Evolutionary conservation across 2,113 vertebrate genomes (phyloP).

Genomic region (Xyrauchen texanus): DNA sequence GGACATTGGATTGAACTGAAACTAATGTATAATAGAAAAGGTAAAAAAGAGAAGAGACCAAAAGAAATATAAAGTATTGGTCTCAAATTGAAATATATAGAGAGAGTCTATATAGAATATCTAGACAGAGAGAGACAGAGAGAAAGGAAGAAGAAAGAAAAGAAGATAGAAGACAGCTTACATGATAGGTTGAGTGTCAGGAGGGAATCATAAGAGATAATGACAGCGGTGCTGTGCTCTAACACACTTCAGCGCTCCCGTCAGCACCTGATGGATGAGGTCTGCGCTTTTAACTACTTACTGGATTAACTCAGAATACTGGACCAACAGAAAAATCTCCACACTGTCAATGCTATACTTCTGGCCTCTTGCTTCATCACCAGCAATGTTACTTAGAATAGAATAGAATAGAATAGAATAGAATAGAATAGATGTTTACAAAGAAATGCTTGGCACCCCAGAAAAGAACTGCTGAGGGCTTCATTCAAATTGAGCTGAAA

Average conservation of each 20-base stretch:
- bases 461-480: no score
- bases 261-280: conserved; percentile 42
- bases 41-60: not conserved
- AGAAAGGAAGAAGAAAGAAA: conserved; percentile 19
- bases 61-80: conserved; percentile 7
- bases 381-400: not conserved
- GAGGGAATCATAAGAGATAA: conserved; percentile 40
- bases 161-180: conserved; percentile 24
- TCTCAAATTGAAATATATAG: conserved; percentile 24
- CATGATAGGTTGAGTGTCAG: conserved; percentile 31
- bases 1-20: conserved; percentile 4
- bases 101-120: not conserved
- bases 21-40: not conserved
- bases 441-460: no score
- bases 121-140: not conserved
- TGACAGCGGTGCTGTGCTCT: conserved; percentile 36
- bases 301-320: conserved; percentile 25
- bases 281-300: conserved; percentile 38
- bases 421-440: no score
- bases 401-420: no score
- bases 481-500: no score
- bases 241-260: conserved; percentile 40
- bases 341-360: not conserved
- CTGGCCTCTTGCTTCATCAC: not conserved
- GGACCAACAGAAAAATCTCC: not conserved